Evolutionary conservation across 2,797 vertebrate genomes (phyloP), one percentile per base, ranked within the genome.

Genomic region (Cryptoblepharus egeriae): DNA sequence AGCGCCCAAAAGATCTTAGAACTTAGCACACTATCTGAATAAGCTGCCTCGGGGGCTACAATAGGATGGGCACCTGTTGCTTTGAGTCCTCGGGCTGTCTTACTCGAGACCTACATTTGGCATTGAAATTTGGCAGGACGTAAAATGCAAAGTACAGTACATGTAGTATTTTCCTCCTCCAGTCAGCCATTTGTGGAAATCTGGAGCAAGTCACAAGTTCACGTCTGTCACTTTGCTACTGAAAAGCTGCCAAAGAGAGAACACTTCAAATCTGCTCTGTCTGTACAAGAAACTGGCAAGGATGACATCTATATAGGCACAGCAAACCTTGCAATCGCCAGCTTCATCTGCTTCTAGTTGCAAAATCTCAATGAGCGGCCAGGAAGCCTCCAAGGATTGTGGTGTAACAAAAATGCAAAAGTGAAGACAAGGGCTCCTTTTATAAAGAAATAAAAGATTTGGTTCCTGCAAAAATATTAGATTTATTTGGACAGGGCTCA

Each of bases 231-330:
- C 74, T 94, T 98, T 26, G 37, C 10, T 35, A 57, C 12, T 39
- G 35, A 81, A 32, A 10, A 28, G 39, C 79, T 67, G 52, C 39
- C 68, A 60, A 69, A 68, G 15, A 10, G 18, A 52, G 49, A 49
- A 69, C 2, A 97, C 5, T 68, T 82, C 35, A 49, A 32, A 82
- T 58, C 58, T 65, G 3, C 98, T 98, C 0, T 98, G 97, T 92
- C 94, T 98, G 63, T 97, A 98, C 89, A 96, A 98, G 78, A 97
- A 98, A 69, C 94, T 97, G 78, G 95, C 97, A 0, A 97, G 97
- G 28, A 91, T 93, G 71, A 98, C 92, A 20, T 79, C 95, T 75
- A 87, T 92, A 55, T 93, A 77, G 84, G 32, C 16, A 63, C 64
- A 24, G 10, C 37, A 8, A 71, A 39, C 4, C 55, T 81, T 88